phyloP scores from a whole-genome alignment of 2,797 vertebrate species.

The Mormyrops attenuatus region DNA sequence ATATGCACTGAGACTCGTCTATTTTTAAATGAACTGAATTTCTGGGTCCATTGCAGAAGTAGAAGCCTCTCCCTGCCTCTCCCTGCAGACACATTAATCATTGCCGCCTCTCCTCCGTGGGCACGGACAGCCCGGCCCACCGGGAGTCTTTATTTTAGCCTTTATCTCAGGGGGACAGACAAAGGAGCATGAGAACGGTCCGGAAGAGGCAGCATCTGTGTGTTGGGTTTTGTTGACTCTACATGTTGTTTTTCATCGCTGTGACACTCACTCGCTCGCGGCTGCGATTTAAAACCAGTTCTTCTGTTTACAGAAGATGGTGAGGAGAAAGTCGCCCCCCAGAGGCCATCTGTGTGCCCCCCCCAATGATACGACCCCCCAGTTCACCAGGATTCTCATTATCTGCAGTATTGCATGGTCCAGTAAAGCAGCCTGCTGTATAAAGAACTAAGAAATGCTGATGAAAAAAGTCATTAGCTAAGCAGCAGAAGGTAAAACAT shows the following conservation, averaged over 20 bases:
- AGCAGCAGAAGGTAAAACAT: background rate
- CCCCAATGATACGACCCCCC: background rate
- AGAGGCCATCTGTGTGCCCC: background rate
- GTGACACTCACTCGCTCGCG: background rate
- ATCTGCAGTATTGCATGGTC: background rate
- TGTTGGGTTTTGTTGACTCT: background rate
- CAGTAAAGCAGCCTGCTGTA: background rate
- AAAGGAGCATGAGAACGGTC: background rate
- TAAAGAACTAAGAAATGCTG: background rate
- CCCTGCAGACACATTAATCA: conserved; percentile 47
- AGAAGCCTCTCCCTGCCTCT: conserved; percentile 28
- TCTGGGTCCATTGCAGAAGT: conserved; percentile 15
- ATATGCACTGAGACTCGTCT: conserved; percentile 37
- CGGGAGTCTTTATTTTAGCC: conserved; percentile 51
- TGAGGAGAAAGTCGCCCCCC: background rate
- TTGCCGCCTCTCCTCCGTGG: conserved; percentile 31
- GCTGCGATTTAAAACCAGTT: background rate
- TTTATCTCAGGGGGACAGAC: background rate
- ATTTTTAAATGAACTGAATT: conserved; percentile 58
- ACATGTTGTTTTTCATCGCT: conserved; percentile 1
- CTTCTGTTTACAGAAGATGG: background rate
- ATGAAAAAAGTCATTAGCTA: background rate
- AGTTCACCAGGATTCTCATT: background rate
- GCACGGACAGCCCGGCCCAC: conserved; percentile 34
- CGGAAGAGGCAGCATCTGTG: background rate